phyloP scores from a whole-genome alignment of 2,113 vertebrate species.

The Thymallus thymallus region DNA sequence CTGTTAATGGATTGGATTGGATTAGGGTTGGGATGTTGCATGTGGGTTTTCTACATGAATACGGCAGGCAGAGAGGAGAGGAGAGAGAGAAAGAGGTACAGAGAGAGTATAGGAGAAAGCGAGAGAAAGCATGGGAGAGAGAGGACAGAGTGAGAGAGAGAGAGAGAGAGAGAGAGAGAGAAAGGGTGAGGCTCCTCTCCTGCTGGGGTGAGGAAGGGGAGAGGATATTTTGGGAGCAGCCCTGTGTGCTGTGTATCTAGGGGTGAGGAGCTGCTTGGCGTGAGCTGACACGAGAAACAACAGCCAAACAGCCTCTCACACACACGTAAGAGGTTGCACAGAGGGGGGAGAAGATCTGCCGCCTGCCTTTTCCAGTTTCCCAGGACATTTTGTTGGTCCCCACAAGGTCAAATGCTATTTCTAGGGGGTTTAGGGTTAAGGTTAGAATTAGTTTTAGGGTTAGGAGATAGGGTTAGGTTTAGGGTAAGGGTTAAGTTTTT shows the following conservation, averaged over 20 bases:
- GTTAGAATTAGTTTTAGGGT: too few species aligned
- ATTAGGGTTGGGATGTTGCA: constrained; percentile 13
- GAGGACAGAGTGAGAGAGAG: not conserved
- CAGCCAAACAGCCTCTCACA: constrained; percentile 1
- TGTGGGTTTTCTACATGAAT: too few species aligned
- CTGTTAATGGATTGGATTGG: constrained; percentile 27
- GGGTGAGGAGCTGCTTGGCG: not conserved
- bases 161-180: not conserved
- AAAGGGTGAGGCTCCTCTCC: not conserved
- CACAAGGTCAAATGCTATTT: too few species aligned
- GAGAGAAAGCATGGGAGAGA: not conserved
- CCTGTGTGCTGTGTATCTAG: constrained; percentile 3
- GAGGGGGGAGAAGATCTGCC: constrained; percentile 14
- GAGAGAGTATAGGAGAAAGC: too few species aligned
- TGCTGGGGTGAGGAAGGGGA: constrained; percentile 5
- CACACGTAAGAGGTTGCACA: not conserved
- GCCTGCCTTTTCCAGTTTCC: constrained; percentile 53
- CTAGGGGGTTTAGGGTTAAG: too few species aligned
- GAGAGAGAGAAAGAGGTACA: too few species aligned
- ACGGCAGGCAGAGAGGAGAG: too few species aligned
- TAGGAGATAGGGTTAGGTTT: too few species aligned
- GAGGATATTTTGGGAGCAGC: constrained; percentile 28
- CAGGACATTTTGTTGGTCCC: too few species aligned
- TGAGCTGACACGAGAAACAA: constrained; percentile 37
- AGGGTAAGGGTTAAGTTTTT: too few species aligned